phyloP scores from a whole-genome alignment of 1,140 invertebrate genomes.

The Mesaphorura yosii region DNA sequence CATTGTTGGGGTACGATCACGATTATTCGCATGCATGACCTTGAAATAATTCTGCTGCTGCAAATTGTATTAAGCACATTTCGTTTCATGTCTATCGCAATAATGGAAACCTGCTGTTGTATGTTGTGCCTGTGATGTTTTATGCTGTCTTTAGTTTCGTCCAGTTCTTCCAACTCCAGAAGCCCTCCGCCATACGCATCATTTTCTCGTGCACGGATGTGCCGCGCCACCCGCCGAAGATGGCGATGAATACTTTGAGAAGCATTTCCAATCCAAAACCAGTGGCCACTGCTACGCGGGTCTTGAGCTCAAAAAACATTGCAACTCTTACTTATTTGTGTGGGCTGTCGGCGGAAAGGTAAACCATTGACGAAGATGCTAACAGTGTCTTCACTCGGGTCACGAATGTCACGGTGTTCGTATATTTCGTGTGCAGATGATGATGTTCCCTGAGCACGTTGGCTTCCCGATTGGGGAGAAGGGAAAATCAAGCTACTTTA shows the following conservation, averaged over 20 bases:
- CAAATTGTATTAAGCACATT: not conserved
- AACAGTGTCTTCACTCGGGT: not conserved
- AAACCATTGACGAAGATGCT: not conserved
- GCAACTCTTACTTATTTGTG: constrained; percentile 7
- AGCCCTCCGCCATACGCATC: constrained; percentile 12
- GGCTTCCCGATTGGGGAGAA: constrained; percentile 63
- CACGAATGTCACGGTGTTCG: not conserved
- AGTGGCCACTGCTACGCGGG: constrained; percentile 3
- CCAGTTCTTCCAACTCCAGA: not conserved
- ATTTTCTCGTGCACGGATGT: constrained; percentile 17
- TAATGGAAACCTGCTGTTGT: not conserved
- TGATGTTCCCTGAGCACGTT: constrained; percentile 67
- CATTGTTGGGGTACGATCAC: constrained; percentile 13
- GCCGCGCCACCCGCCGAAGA: constrained; percentile 1
- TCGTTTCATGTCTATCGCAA: not conserved
- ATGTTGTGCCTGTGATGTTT: not conserved
- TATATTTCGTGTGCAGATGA: constrained; percentile 42
- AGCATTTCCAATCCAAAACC: not conserved
- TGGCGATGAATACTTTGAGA: constrained; percentile 13
- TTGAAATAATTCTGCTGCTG: not conserved
- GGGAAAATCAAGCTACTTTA: constrained; percentile 60
- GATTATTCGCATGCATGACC: not conserved
- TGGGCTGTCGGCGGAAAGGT: constrained; percentile 18
- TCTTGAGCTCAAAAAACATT: not conserved
- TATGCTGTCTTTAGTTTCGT: constrained; percentile 1